Conservation (phyloP, 2,797 vertebrate species). For the Cossypha dichroa region DNA sequence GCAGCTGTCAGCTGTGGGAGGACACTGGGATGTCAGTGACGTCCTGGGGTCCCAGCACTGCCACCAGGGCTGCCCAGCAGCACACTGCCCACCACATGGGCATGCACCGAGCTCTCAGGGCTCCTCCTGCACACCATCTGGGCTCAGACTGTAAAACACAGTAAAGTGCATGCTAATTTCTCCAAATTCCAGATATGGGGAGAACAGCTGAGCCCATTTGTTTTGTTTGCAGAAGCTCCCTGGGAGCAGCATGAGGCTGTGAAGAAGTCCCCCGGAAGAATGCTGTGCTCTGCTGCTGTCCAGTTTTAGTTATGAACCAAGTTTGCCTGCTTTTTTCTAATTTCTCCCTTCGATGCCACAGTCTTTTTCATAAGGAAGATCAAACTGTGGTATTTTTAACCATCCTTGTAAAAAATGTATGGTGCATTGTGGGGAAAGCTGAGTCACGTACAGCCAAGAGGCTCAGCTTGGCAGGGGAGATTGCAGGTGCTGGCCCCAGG, state of each 20-base stretch:
- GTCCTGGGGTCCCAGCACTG: background rate
- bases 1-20: background rate
- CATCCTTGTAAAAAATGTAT: background rate
- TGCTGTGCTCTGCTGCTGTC: background rate
- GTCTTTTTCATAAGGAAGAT: background rate
- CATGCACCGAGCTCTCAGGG: fast-evolving
- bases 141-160: background rate
- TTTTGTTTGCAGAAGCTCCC: background rate
- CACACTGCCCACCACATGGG: background rate
- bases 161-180: background rate
- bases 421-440: background rate
- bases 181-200: background rate
- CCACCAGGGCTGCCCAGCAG: background rate
- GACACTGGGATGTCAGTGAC: fast-evolving
- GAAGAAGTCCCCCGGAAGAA: background rate
- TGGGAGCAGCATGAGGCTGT: fast-evolving
- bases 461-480: background rate
- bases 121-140: background rate
- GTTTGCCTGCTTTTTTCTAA: background rate
- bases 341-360: background rate
- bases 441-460: background rate
- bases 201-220: background rate
- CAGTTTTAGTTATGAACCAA: background rate
- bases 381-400: background rate
- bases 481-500: background rate